These are phyloP conservation scores for Euphonia xanthogaster DNA, from an alignment of 2,797 vertebrate species.

Conservation along the genomic window DNA sequence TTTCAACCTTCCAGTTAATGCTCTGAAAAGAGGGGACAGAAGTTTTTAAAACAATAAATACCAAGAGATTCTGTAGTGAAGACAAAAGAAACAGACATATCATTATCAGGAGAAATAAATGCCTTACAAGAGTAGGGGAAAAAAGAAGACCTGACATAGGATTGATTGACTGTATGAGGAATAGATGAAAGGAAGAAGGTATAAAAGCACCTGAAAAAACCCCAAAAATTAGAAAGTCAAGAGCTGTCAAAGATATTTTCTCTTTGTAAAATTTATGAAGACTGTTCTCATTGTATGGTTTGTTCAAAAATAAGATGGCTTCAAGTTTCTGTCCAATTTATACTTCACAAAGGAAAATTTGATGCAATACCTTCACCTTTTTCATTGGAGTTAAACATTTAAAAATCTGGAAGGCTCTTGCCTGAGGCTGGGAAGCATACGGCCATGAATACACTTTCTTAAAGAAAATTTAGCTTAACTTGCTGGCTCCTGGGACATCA, in stretches of 20 bases:
- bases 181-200: neutral
- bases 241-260: neutral
- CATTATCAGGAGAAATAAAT: neutral
- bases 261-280: neutral
- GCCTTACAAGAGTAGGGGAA: neutral
- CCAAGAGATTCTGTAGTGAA: neutral
- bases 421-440: neutral
- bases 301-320: neutral
- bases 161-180: neutral
- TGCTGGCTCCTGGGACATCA: neutral
- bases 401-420: neutral
- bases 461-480: conserved; percentile 35
- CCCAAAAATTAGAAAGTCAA: neutral
- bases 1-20: neutral
- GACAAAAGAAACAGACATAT: neutral
- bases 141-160: neutral
- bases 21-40: neutral
- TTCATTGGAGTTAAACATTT: neutral
- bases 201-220: neutral
- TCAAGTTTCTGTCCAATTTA: neutral
- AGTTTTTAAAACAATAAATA: neutral
- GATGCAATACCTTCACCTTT: neutral
- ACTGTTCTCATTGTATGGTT: neutral
- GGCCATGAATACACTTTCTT: neutral
- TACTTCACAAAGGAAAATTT: neutral